A percentile compares a stretch with the other conserved stretches of the same genome.
Evolutionary conservation across 1,140 invertebrate genomes (phyloP).

Genomic region (Orchestia grillus): DNA sequence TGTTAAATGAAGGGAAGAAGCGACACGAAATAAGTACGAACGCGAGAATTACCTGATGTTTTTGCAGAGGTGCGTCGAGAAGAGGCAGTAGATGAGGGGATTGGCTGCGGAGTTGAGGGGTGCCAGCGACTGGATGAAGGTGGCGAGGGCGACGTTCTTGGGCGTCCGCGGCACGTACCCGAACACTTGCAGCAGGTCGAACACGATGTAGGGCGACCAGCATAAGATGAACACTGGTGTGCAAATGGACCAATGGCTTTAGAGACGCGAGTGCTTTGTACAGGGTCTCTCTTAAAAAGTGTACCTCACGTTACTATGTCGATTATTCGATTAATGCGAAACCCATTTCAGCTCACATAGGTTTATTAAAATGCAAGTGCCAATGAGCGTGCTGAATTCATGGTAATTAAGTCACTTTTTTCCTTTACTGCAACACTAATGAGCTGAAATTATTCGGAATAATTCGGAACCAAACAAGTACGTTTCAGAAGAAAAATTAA

Average conservation of each 20-base stretch:
- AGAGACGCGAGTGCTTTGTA: too few relatives aligned
- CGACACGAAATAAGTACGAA: neutral
- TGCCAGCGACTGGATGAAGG: slow-evolving; percentile 92
- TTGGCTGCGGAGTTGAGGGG: slow-evolving; percentile 95
- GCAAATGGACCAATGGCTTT: neutral
- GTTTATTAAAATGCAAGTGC: too few relatives aligned
- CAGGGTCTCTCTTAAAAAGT: too few relatives aligned
- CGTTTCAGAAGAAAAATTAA: too few relatives aligned
- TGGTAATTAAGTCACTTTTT: too few relatives aligned
- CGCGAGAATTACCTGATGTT: slow-evolving; percentile 80
- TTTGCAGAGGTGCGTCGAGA: slow-evolving; percentile 89
- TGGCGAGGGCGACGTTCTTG: slow-evolving; percentile 85
- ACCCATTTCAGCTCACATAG: too few relatives aligned
- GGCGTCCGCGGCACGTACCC: slow-evolving; percentile 85
- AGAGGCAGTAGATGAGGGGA: slow-evolving; percentile 95
- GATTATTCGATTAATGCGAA: too few relatives aligned
- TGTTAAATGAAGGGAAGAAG: neutral
- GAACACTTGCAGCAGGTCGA: slow-evolving; percentile 92
- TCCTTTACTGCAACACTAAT: too few relatives aligned
- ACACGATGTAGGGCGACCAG: slow-evolving; percentile 96
- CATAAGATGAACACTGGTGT: slow-evolving; percentile 90
- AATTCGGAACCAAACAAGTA: too few relatives aligned
- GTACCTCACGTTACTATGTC: too few relatives aligned
- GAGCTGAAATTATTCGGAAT: too few relatives aligned
- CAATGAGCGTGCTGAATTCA: too few relatives aligned